Evolutionary conservation across 2,113 vertebrate genomes (phyloP), one percentile per base, ranked within the genome.

Genomic region (Halichoeres trimaculatus): DNA sequence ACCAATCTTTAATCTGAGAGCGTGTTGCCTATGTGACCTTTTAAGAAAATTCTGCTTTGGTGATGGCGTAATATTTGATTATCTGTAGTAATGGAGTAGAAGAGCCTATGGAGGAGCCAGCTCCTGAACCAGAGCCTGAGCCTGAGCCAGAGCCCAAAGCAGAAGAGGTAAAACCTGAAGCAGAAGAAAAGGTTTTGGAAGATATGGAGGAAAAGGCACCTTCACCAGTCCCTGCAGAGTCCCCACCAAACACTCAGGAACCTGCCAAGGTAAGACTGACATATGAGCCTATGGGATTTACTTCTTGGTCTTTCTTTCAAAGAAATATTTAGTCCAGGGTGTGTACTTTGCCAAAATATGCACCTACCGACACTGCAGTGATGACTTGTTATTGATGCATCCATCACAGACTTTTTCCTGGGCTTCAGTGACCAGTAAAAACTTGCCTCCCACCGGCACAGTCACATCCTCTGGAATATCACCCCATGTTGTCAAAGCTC

Each of bases 371-470:
- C 63, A 43, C 45, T 17, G 1, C 23, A 78, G 16, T 52, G 10
- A 17, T 26, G n/a, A 36, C 8, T 19, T 34, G 5, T 52, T 22
- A 12, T 24, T 66, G 23, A 38, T 62, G 12, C 20, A 56, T 95
- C 93, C 92, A 93, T 94, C 93, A 91, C 95, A 98, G 97, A 95
- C 96, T 92, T 98, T 98, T 94, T 98, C 97, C 90, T 98, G 97
- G 97, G 97, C 97, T 90, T 97, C 95, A 92, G 97, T 98, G 94
- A 98, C 97, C 93, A 98, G 97, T 97, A 98, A 98, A 96, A 98
- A 98, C 94, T 95, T 98, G 93, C 97, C 97, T 94, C 97, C 96
- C 92, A 94, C 95, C 89, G 97, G 97, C 92, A 95, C 96, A 90
- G 95, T 96, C 92, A 89, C 95, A 90, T 95, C 96, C 90, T 96